phyloP scores from a whole-genome alignment of 2,797 vertebrate species.

The Cottoperca gobio region DNA sequence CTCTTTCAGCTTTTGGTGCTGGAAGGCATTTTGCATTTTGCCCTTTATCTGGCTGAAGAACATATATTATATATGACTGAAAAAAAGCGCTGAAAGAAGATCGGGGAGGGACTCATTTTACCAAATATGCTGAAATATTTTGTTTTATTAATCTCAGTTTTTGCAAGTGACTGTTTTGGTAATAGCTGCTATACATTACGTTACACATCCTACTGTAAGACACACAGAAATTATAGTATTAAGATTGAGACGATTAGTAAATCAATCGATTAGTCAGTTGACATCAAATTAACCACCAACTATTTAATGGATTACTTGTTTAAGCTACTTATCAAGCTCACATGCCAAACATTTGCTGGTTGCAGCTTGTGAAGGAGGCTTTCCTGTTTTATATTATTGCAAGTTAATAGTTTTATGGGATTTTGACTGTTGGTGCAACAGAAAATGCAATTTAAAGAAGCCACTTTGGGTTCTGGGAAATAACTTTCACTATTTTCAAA shows the following conservation, averaged over 20 bases:
- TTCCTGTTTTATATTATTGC: background rate
- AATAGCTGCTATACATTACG: background rate
- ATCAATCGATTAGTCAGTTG: conserved; percentile 8
- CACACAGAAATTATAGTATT: background rate
- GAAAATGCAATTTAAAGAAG: background rate
- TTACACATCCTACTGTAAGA: background rate
- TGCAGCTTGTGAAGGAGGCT: background rate
- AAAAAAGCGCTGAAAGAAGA: background rate
- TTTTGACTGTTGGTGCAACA: background rate
- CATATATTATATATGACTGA: background rate
- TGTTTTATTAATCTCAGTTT: background rate
- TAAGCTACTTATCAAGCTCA: conserved; percentile 30
- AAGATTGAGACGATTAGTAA: background rate
- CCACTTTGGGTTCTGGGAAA: background rate
- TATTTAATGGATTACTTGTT: conserved; percentile 21
- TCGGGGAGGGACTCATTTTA: background rate
- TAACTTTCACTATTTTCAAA: conserved; percentile 1
- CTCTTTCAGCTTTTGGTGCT: background rate
- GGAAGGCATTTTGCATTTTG: no score
- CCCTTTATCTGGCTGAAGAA: background rate
- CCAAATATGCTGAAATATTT: background rate
- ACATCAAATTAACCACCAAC: background rate
- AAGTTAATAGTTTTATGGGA: background rate
- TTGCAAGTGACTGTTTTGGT: background rate
- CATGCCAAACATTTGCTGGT: conserved; percentile 5